Evolutionary conservation across 2,888 invertebrate species (phyloP).

Genomic region (Augochlorella aurata): DNA sequence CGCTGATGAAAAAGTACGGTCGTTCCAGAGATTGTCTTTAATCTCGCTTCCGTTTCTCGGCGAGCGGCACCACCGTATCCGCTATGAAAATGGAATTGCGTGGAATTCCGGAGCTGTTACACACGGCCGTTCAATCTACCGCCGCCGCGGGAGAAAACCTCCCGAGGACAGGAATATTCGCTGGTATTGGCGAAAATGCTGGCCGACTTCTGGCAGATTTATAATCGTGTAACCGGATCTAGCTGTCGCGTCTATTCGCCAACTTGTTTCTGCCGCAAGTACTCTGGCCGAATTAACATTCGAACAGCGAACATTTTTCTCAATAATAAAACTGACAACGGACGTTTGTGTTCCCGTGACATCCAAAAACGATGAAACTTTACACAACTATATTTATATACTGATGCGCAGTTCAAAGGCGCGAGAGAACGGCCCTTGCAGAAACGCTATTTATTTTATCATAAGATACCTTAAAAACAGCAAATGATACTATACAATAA

Average conservation of each 20-base stretch:
- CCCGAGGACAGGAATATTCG: not conserved
- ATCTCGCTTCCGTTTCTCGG: constrained; percentile 36
- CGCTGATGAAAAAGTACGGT: constrained; percentile 22
- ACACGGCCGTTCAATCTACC: constrained; percentile 27
- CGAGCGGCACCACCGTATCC: constrained; percentile 17
- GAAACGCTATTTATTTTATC: too few relatives aligned
- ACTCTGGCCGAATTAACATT: too few relatives aligned
- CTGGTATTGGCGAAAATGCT: not conserved
- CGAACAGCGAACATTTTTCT: too few relatives aligned
- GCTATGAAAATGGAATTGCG: constrained; percentile 33
- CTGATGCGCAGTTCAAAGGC: too few relatives aligned
- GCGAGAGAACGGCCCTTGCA: too few relatives aligned
- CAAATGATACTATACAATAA: too few relatives aligned
- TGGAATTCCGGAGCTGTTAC: constrained; percentile 6
- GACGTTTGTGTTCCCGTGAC: too few relatives aligned
- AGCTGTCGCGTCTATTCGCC: not conserved
- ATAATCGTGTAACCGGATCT: not conserved
- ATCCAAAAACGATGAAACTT: too few relatives aligned
- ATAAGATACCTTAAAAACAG: too few relatives aligned
- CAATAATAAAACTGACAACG: too few relatives aligned
- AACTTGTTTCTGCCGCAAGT: not conserved
- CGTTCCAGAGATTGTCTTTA: constrained; percentile 47
- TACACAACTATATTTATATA: too few relatives aligned
- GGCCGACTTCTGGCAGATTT: not conserved
- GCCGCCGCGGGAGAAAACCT: not conserved